Evolutionary conservation across 2,888 invertebrate genomes (phyloP).

Genomic region (Mesodorylaimus sp.): DNA sequence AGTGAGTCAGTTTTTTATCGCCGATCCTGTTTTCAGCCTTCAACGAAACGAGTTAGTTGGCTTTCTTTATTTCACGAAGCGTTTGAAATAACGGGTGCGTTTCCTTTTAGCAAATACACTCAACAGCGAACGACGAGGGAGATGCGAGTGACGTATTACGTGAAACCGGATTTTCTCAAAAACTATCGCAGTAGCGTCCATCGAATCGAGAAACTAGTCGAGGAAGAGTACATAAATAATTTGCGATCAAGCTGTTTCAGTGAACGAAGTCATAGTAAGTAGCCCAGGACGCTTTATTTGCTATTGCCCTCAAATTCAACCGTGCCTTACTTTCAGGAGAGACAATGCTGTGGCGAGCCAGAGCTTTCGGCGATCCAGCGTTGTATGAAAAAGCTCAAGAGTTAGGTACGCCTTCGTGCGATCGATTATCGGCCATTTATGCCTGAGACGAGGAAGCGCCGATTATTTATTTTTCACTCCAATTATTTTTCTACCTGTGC

Average conservation of each 20-base stretch:
- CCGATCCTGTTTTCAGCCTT: conserved; percentile 80
- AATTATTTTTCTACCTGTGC: too few species aligned
- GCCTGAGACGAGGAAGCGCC: too few species aligned
- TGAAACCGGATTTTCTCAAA: conserved; percentile 79
- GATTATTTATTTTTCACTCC: too few species aligned
- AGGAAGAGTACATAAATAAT: conserved; percentile 75
- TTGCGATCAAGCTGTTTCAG: conserved; percentile 75
- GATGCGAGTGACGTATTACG: conserved; percentile 74
- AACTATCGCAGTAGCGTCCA: conserved; percentile 77
- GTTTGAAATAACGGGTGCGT: too few species aligned
- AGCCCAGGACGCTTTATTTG: too few species aligned
- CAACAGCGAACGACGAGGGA: conserved; percentile 38
- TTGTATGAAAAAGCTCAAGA: conserved; percentile 64
- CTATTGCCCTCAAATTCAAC: too few species aligned
- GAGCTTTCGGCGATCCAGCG: conserved; percentile 68
- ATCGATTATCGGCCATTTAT: conserved; percentile 30
- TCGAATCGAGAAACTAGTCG: conserved; percentile 74
- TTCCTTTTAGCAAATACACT: conserved; percentile 30
- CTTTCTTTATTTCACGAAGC: conserved; percentile 8
- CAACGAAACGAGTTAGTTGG: conserved; percentile 50
- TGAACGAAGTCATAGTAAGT: conserved; percentile 52
- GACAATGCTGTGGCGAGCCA: conserved; percentile 79
- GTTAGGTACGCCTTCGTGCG: conserved; percentile 43
- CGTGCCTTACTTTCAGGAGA: conserved; percentile 58
- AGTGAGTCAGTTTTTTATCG: conserved; percentile 84